Base-by-base conservation (phyloP, 2,888 invertebrate species). In the Bellardia pandia region DNA sequence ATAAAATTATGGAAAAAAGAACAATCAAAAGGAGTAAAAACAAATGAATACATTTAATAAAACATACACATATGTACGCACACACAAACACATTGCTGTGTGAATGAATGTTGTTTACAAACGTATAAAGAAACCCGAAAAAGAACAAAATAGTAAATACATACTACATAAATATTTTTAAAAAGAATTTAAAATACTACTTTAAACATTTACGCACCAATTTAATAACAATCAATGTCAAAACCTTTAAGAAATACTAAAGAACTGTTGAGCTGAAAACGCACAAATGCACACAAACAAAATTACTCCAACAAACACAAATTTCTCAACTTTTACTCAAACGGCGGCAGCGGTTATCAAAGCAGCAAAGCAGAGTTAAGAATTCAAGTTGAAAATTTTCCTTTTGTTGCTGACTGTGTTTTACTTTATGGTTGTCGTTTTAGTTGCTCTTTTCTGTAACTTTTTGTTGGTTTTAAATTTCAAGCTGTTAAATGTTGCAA, bases 151-250 rank as follows among this genome's bases (percentile, higher is more conserved):
- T 37, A 64, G n/a, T 7, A 68, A 68, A 62, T 16, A n/a, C n/a
- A n/a, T n/a, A n/a, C n/a, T n/a, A n/a, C n/a, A n/a, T n/a, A 45
- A 81, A 75, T 51, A 42, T 37, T 16, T 48, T 16, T 40, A 13
- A 69, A 37, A 48, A 53, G 9, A 58, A 37, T 60, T 75, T 53
- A n/a, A 58, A 48, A 51, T 48, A 30, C 8, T 64, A 30, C 8
- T 64, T 58, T 23, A 79, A 78, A 78, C 51, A 53, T 83, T 75
- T 86, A 86, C 86, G 60, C 76, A 86, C 86, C 86, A 80, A 66
- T 84, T 84, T 69, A 40, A 56, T 64, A 71, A 64, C 14, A 40
- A 78, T 48, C 37, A 58, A 48, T 51, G 13, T 51, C 78, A 68
- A 42, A 76, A 60, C 30, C 66, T 68, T 84, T 68, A 53, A 37